Percentiles rank a stretch among this genome's conserved stretches.
Conservation (phyloP, 1,140 invertebrate genomes). For the Hypothenemus hampei region DNA sequence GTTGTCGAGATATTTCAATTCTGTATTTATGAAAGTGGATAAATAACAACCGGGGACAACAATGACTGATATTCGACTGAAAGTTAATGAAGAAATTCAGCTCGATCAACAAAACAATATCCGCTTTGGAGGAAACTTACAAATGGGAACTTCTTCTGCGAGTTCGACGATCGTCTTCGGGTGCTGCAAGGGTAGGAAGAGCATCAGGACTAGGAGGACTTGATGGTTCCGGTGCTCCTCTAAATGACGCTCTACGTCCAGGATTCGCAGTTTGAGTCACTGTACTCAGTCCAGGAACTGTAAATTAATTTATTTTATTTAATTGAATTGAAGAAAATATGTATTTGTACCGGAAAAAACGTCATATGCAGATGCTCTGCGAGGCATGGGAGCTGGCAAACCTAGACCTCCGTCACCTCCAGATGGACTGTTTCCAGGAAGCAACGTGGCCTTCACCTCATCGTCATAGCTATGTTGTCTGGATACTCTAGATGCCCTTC, state of each 20-base stretch:
- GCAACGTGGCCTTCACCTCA: slow-evolving; percentile 54
- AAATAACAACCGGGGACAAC: too few species aligned
- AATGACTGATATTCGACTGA: too few species aligned
- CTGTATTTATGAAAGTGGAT: too few species aligned
- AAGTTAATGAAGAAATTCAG: slow-evolving; percentile 1
- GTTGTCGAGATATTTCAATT: too few species aligned
- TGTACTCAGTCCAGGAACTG: slow-evolving; percentile 43
- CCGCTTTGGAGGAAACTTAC: slow-evolving; percentile 54
- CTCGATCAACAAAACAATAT: neutral
- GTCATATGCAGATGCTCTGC: slow-evolving; percentile 74
- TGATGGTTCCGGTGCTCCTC: slow-evolving; percentile 52
- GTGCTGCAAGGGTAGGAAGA: slow-evolving; percentile 50
- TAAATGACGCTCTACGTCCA: slow-evolving; percentile 65
- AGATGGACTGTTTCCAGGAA: slow-evolving; percentile 34
- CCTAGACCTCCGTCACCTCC: slow-evolving; percentile 51
- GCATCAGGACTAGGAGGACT: slow-evolving; percentile 52
- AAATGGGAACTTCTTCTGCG: slow-evolving; percentile 70
- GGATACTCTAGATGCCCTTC: slow-evolving; percentile 64
- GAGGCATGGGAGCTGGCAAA: slow-evolving; percentile 61
- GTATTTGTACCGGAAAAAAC: slow-evolving; percentile 53
- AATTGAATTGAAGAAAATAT: neutral
- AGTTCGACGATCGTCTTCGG: slow-evolving; percentile 67
- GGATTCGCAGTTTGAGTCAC: slow-evolving; percentile 39
- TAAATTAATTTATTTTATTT: neutral
- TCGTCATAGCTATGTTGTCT: slow-evolving; percentile 78